phyloP scores from a whole-genome alignment of 2,888 invertebrate genomes.

The Netelia melanura region DNA sequence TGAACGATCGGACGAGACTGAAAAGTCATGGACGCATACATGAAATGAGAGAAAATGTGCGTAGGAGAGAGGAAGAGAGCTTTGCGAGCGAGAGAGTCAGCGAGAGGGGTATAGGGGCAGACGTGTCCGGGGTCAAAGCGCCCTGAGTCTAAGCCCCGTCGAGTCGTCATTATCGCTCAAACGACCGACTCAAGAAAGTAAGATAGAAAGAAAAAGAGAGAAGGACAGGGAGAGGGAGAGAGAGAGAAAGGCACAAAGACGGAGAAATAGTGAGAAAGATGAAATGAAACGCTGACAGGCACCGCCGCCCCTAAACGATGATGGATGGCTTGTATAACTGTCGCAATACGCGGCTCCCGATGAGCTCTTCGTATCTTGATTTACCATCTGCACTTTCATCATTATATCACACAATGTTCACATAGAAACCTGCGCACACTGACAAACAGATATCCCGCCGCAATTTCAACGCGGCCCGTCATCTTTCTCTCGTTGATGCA shows the following conservation, averaged over 20 bases:
- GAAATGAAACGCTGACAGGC: constrained; percentile 79
- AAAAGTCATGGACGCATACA: constrained; percentile 36
- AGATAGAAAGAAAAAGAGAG: constrained; percentile 35
- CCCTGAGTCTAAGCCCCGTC: constrained; percentile 55
- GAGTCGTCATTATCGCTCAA: constrained; percentile 70
- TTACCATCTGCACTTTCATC: constrained; percentile 78
- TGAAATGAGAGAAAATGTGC: constrained; percentile 14
- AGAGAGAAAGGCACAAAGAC: neutral
- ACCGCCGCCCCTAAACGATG: constrained; percentile 79
- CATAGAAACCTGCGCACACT: constrained; percentile 11
- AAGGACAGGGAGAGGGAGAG: neutral
- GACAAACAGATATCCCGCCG: constrained; percentile 17
- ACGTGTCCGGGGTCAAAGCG: constrained; percentile 63
- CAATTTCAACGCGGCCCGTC: constrained; percentile 32
- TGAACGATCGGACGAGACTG: constrained; percentile 50
- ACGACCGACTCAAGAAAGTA: constrained; percentile 54
- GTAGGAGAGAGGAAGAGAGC: constrained; percentile 34
- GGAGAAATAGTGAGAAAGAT: constrained; percentile 46
- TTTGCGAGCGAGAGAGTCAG: constrained; percentile 34
- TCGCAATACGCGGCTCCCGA: constrained; percentile 81
- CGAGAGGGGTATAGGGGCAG: constrained; percentile 33
- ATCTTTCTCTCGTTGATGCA: constrained; percentile 29
- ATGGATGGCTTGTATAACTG: constrained; percentile 82
- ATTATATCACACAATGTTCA: constrained; percentile 56
- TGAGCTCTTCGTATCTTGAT: constrained; percentile 81